phyloP scores from a whole-genome alignment of 2,113 vertebrate species.

The Leptodactylus fuscus region DNA sequence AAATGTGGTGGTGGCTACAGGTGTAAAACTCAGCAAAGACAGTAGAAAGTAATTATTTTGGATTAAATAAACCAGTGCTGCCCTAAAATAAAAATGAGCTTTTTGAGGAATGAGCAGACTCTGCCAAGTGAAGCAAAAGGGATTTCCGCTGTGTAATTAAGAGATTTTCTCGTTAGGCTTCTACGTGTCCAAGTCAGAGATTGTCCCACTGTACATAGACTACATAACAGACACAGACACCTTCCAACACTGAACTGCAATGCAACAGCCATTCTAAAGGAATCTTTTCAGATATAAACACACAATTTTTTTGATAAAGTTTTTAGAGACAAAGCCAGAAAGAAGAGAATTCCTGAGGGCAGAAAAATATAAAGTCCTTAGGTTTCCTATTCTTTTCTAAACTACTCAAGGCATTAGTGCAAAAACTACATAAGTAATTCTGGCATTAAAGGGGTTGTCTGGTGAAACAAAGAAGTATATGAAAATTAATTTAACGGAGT shows the following conservation, averaged over 20 bases:
- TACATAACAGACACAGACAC: neutral
- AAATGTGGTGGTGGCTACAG: neutral
- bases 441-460: too few relatives aligned
- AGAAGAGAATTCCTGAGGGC: too few relatives aligned
- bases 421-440: too few relatives aligned
- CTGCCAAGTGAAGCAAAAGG: conserved; percentile 44
- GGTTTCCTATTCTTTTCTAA: too few relatives aligned
- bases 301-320: too few relatives aligned
- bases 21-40: neutral
- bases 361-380: too few relatives aligned
- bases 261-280: too few relatives aligned
- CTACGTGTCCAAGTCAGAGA: neutral
- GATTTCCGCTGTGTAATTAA: conserved; percentile 53
- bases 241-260: neutral
- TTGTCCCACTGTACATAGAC: neutral
- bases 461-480: too few relatives aligned
- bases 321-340: too few relatives aligned
- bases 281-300: too few relatives aligned
- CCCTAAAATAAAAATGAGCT: conserved; percentile 6
- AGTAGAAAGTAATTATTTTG: conserved; percentile 1
- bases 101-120: conserved; percentile 1
- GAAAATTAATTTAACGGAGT: too few relatives aligned
- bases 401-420: too few relatives aligned
- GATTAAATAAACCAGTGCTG: conserved; percentile 6
- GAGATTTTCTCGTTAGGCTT: conserved; percentile 3